Evolutionary conservation across 1,140 invertebrate species (phyloP).

Genomic region (Zaprionus capensis): DNA sequence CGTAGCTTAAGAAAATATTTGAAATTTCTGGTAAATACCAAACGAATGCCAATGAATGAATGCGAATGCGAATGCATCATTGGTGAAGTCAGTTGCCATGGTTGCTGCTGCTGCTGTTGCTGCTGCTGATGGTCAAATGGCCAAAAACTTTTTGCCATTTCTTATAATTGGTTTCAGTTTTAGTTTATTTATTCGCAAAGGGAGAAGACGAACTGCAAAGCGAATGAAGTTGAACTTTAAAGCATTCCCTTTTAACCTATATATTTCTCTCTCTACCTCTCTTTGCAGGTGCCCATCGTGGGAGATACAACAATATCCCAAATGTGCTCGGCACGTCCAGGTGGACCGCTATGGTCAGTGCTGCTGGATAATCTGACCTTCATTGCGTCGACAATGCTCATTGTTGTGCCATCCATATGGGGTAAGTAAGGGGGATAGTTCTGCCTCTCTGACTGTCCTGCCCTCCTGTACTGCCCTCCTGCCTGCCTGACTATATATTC

Average conservation of each 20-base stretch:
- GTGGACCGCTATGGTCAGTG: slow-evolving; percentile 55
- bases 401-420: slow-evolving; percentile 62
- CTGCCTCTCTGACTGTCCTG: not conserved
- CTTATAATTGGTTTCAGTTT: slow-evolving; percentile 50
- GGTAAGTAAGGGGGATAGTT: slow-evolving; percentile 46
- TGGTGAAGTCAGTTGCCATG: slow-evolving; percentile 13
- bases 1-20: slow-evolving; percentile 11
- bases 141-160: slow-evolving; percentile 38
- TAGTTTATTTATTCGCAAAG: slow-evolving; percentile 29
- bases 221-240: slow-evolving; percentile 2
- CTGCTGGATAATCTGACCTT: slow-evolving; percentile 74
- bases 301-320: slow-evolving; percentile 49
- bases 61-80: slow-evolving; percentile 21
- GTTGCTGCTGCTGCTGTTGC: not conserved
- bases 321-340: slow-evolving; percentile 48
- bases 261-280: not conserved
- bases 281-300: slow-evolving; percentile 68
- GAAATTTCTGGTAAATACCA: slow-evolving; percentile 14
- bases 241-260: slow-evolving; percentile 14
- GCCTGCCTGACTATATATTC: not conserved
- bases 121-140: slow-evolving; percentile 10
- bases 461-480: not conserved
- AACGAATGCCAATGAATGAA: slow-evolving; percentile 30
- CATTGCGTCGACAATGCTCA: slow-evolving; percentile 53
- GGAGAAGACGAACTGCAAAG: not conserved